A percentile compares a stretch with the other conserved stretches of the same genome.
Conservation (phyloP, 2,113 vertebrate species). For the Hydrolagus affinis region DNA sequence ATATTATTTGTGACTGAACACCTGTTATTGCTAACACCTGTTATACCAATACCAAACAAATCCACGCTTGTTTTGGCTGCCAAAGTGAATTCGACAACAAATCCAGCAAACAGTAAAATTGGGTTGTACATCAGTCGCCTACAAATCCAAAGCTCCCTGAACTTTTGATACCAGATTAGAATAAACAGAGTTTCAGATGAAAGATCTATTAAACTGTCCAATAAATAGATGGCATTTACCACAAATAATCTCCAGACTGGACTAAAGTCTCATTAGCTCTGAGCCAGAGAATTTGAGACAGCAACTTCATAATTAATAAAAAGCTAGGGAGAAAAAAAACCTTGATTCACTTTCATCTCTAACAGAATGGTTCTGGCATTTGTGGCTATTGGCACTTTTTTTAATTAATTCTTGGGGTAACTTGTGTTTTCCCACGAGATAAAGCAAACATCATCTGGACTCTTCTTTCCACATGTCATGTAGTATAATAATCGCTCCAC, state of each 20-base stretch:
- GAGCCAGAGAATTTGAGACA: background rate
- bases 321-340: background rate
- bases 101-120: no score
- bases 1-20: background rate
- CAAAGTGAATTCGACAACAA: background rate
- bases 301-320: background rate
- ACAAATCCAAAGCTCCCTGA: background rate
- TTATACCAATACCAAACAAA: no score
- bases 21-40: background rate
- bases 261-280: conserved; percentile 13
- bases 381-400: no score
- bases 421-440: background rate
- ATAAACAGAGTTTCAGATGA: conserved; percentile 1
- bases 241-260: conserved; percentile 18
- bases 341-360: background rate
- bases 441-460: background rate
- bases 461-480: background rate
- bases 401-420: background rate
- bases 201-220: conserved; percentile 21
- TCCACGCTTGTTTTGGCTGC: background rate
- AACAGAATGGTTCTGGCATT: conserved; percentile 11
- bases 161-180: conserved; percentile 4
- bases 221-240: background rate
- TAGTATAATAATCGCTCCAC: no score
- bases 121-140: background rate